Evolutionary conservation across 2,113 vertebrate genomes (phyloP), one percentile per base, ranked within the genome.

Genomic region (Gila orcuttii): DNA sequence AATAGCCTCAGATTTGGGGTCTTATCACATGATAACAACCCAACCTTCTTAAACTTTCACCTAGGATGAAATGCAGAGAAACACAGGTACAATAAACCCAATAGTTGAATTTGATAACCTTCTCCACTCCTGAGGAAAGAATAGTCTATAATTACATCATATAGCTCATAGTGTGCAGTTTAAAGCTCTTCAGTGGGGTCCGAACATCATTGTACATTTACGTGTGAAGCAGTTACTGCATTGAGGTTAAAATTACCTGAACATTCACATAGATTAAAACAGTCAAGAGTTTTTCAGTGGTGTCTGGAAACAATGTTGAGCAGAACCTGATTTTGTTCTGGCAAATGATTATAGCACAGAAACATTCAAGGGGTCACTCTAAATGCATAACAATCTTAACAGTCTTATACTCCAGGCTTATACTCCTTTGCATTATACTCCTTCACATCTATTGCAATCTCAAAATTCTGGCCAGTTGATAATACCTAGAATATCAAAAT

Each of bases 51-150:
- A 47, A 80, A 73, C 74, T 39, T 57, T 66, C 28, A 55, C 59
- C 60, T 25, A 23, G 45, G 84, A 52, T 82, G 79, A 82, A 82
- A 69, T 52, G 25, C 79, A 82, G 45, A 68, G 25, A 62, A 82
- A 19, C 19, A 19, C 28, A 47, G 60, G 42, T 69, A 45, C 28
- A 50, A 82, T 82, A 69, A 69, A 33, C 64, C 45, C 28, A 33
- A 8, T 19, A 33, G 42, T 64, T 82, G 45, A 68, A 52, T 82
- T 23, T 82, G 45, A 82, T 82, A 52, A 82, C 62, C 25, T 52
- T 25, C 39, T 12, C 50, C 1, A 42, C 45, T 50, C 21, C 42
- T 52, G 28, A 50, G 9, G 1, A 82, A 69, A 69, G 3, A 66
- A 68, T 52, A 50, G 62, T 50, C 42, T 33, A 62, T 82, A 82